Evolutionary conservation across 2,888 invertebrate species (phyloP), one percentile per base, ranked within the genome.

Genomic region (Mellilla xanthometata): DNA sequence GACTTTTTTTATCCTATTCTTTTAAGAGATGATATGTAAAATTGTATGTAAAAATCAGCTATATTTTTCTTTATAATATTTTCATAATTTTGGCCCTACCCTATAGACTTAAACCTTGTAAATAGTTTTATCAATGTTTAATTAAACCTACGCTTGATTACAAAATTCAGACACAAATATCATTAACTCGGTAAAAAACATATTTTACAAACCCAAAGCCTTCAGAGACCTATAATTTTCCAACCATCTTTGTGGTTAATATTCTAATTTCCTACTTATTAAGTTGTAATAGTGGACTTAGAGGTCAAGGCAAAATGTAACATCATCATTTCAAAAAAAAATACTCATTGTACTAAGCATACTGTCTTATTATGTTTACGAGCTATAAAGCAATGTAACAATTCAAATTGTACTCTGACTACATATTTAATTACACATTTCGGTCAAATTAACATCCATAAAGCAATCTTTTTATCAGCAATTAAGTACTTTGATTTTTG

Each of bases 321-420:
- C 44, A 5, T 31, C 11, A 12, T 13, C 8, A 31, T 30, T 31
- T 15, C 15, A 28, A 27, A 34, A 40, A 28, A 36, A 5, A 36
- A n/a, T 9, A 28, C 12, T 36, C 28, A 36, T 36, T 22, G 36
- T n/a, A 15, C 11, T 8, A 19, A 28, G 15, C 13, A 13, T 11
- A 26, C 27, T 28, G 28, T 19, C 36, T 28, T 28, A 36, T 36
- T 27, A 40, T 39, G 12, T 39, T 31, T 39, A 33, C 22, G 34
- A 39, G 30, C 34, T 13, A 45, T 19, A 39, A 45, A 29, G 26
- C 45, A 45, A 35, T 32, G 24, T 43, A 12, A 43, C 40, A 45
- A 41, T 32, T n/a, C 23, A 32, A 50, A 46, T 44, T 39, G 13
- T 38, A 13, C 12, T 38, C 32, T 29, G 26, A 31, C 46, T 30